A percentile compares a stretch with the other conserved stretches of the same genome.
Evolutionary conservation across 2,888 invertebrate species (phyloP).

Genomic region (Brassicogethes aeneus): DNA sequence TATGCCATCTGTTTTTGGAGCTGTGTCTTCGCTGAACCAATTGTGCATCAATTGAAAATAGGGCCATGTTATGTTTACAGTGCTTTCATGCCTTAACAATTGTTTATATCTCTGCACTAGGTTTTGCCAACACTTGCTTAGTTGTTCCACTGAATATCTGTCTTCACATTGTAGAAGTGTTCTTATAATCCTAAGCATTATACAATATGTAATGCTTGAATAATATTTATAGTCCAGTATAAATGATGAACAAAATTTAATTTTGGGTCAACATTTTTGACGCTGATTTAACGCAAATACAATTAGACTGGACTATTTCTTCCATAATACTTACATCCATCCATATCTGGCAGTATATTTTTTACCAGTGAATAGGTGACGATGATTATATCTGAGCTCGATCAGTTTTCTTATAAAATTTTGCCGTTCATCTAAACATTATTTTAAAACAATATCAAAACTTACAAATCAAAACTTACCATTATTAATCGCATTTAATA

Average conservation of each 20-base stretch:
- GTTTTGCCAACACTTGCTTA: conserved; percentile 27
- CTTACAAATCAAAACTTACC: conserved; percentile 7
- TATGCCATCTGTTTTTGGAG: no score
- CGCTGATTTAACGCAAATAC: no score
- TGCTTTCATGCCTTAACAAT: conserved; percentile 17
- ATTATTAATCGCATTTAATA: conserved; percentile 15
- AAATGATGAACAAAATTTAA: no score
- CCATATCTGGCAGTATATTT: conserved; percentile 25
- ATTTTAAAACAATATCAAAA: background rate
- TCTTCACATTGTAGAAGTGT: conserved; percentile 22
- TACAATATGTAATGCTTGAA: no score
- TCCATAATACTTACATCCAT: conserved; percentile 21
- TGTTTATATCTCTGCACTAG: conserved; percentile 23
- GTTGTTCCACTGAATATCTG: conserved; percentile 22
- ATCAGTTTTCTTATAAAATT: conserved; percentile 24
- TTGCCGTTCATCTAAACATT: conserved; percentile 17
- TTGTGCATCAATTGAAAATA: conserved; percentile 24
- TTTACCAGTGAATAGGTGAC: conserved; percentile 24
- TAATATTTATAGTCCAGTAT: no score
- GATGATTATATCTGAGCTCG: conserved; percentile 19
- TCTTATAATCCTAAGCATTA: conserved; percentile 23
- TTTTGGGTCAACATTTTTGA: no score
- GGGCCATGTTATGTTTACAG: conserved; percentile 22
- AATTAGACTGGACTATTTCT: no score
- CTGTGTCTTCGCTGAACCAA: no score